A percentile compares a stretch with the other conserved stretches of the same genome.
phyloP scores from a whole-genome alignment of 2,113 vertebrate species.

The Lepisosteus oculatus region DNA sequence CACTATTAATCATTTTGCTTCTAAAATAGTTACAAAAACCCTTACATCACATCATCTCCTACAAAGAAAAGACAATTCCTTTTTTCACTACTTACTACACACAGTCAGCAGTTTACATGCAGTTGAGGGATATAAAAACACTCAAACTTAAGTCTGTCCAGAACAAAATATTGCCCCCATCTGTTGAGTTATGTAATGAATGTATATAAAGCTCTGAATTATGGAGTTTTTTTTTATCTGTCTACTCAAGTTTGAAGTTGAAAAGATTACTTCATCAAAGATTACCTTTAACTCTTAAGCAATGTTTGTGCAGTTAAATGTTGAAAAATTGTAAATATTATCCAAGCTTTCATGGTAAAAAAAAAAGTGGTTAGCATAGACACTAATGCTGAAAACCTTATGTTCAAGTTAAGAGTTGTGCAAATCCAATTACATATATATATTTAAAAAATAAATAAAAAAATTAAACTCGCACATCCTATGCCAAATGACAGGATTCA shows the following conservation, averaged over 20 bases:
- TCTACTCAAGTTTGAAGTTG: conserved; percentile 9
- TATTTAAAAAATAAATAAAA: conserved; percentile 5
- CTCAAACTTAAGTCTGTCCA: conserved; percentile 11
- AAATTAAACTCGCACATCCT: conserved; percentile 7
- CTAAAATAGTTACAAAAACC: conserved; percentile 31
- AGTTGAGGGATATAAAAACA: conserved; percentile 9
- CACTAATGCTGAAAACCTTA: conserved; percentile 23
- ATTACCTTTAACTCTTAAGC: conserved; percentile 17
- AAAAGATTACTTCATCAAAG: conserved; percentile 8
- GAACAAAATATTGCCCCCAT: conserved; percentile 13
- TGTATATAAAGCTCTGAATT: conserved; percentile 12
- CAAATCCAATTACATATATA: conserved; percentile 25
- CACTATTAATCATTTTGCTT: conserved; percentile 26
- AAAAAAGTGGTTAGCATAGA: conserved; percentile 29
- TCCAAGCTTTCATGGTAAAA: conserved; percentile 16
- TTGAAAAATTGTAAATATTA: conserved; percentile 15
- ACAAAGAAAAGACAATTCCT: conserved; percentile 18
- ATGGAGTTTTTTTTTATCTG: conserved; percentile 4
- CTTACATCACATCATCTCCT: conserved; percentile 27
- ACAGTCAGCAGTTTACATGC: conserved; percentile 25
- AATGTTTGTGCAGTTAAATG: conserved; percentile 19
- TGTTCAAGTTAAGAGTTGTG: conserved; percentile 29
- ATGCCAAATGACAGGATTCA: conserved; percentile 1
- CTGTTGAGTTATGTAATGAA: conserved; percentile 9
- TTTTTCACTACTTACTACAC: conserved; percentile 15